Conservation (phyloP, 1,140 invertebrate species). For the Orius insidiosus region DNA sequence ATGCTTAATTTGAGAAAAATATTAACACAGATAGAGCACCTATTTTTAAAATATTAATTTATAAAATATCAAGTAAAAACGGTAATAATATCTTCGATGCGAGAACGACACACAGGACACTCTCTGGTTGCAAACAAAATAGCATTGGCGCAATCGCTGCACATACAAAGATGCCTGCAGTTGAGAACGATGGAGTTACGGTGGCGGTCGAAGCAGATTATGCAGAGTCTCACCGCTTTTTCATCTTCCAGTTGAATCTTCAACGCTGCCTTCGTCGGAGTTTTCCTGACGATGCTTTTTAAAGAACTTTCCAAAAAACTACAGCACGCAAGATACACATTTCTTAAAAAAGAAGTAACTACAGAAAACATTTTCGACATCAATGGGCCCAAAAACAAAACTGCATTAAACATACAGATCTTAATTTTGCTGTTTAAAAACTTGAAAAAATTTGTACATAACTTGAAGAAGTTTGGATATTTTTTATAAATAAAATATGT, state of each 20-base stretch:
- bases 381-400: too few species aligned
- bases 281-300: not conserved
- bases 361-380: too few species aligned
- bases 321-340: too few species aligned
- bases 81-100: conserved; percentile 5
- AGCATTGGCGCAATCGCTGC: not conserved
- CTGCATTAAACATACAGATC: too few species aligned
- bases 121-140: not conserved
- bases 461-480: too few species aligned
- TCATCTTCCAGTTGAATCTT: conserved; percentile 7
- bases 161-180: conserved; percentile 6
- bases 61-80: conserved; percentile 6
- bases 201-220: conserved; percentile 6
- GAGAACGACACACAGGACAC: conserved; percentile 6
- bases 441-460: too few species aligned
- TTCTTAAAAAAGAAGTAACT: too few species aligned
- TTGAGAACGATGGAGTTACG: conserved; percentile 5
- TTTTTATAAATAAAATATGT: too few species aligned
- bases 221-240: conserved; percentile 3
- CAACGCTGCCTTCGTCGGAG: conserved; percentile 1
- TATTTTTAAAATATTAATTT: not conserved
- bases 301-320: too few species aligned
- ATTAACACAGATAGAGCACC: too few species aligned
- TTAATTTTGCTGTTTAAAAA: too few species aligned
- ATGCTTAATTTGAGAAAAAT: too few species aligned